phyloP scores from a whole-genome alignment of 1,140 invertebrate genomes.

The Venustaconcha ellipsiformis region DNA sequence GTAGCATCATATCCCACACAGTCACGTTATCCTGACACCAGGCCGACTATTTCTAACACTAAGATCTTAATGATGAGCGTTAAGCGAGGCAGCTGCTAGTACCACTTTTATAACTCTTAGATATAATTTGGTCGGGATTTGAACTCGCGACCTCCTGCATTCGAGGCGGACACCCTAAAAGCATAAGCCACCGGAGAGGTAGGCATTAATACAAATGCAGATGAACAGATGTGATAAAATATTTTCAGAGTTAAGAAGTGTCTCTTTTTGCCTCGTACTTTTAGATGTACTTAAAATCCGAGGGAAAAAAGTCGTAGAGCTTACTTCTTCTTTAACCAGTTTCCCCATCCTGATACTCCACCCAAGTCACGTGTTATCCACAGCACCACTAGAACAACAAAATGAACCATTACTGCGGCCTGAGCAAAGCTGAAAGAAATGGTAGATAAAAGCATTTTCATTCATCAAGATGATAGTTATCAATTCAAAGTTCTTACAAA shows the following conservation, averaged over 20 bases:
- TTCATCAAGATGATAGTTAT: too few species aligned
- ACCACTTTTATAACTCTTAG: too few species aligned
- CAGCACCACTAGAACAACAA: slow-evolving; percentile 82
- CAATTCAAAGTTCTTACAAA: too few species aligned
- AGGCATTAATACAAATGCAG: not conserved
- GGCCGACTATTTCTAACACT: too few species aligned
- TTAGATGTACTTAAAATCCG: not conserved
- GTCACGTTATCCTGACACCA: too few species aligned
- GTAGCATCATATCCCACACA: too few species aligned
- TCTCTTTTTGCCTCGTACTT: not conserved
- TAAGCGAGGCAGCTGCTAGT: too few species aligned
- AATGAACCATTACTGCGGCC: slow-evolving; percentile 79
- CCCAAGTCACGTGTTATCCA: slow-evolving; percentile 92
- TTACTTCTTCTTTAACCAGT: slow-evolving; percentile 45
- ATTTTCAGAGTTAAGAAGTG: not conserved
- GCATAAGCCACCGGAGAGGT: too few species aligned
- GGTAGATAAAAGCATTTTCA: too few species aligned
- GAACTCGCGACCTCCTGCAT: not conserved
- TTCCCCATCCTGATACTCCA: slow-evolving; percentile 78
- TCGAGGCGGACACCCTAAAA: not conserved
- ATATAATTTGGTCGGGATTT: too few species aligned
- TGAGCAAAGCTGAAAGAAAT: slow-evolving; percentile 76
- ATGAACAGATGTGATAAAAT: too few species aligned
- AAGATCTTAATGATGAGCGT: too few species aligned
- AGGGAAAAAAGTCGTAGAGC: not conserved